A percentile compares a stretch with the other conserved stretches of the same genome.
Conservation (phyloP, 2,113 vertebrate species). For the Trichomycterus rosablanca region DNA sequence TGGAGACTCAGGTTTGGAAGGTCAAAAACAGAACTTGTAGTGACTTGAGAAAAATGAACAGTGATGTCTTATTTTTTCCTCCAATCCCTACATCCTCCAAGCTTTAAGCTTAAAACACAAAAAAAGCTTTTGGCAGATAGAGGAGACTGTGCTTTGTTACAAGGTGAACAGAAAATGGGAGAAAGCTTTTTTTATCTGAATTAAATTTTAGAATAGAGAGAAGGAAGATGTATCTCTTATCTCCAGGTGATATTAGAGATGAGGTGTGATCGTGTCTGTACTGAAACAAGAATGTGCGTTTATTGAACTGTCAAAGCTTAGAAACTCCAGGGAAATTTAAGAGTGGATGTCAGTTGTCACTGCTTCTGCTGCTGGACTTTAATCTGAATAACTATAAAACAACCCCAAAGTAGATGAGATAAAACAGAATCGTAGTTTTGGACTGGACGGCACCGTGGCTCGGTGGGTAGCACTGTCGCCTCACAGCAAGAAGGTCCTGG, state of each 20-base stretch:
- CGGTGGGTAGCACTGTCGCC: too few species aligned
- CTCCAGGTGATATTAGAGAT: background rate
- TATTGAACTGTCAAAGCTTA: background rate
- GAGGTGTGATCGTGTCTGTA: background rate
- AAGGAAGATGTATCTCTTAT: background rate
- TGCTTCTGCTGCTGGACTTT: background rate
- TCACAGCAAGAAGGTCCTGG: too few species aligned
- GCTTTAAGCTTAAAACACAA: constrained; percentile 21
- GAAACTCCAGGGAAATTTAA: constrained; percentile 4
- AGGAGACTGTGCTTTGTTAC: constrained; percentile 4
- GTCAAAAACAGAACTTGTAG: constrained; percentile 13
- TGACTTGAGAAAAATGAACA: constrained; percentile 11
- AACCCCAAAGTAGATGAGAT: too few species aligned
- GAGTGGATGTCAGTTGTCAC: constrained; percentile 1
- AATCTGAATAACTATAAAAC: background rate
- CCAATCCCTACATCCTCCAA: constrained; percentile 14
- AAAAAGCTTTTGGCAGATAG: constrained; percentile 1
- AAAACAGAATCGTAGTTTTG: too few species aligned
- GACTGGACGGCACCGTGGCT: too few species aligned
- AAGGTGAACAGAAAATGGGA: constrained; percentile 3
- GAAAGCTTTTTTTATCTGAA: constrained; percentile 7
- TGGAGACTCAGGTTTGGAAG: constrained; percentile 21
- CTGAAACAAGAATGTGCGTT: background rate
- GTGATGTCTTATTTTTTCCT: constrained; percentile 14
- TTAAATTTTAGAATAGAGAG: constrained; percentile 10